Evolutionary conservation across 1,140 invertebrate species (phyloP), one percentile per base, ranked within the genome.

Genomic region (Pseudoatta argentina): DNA sequence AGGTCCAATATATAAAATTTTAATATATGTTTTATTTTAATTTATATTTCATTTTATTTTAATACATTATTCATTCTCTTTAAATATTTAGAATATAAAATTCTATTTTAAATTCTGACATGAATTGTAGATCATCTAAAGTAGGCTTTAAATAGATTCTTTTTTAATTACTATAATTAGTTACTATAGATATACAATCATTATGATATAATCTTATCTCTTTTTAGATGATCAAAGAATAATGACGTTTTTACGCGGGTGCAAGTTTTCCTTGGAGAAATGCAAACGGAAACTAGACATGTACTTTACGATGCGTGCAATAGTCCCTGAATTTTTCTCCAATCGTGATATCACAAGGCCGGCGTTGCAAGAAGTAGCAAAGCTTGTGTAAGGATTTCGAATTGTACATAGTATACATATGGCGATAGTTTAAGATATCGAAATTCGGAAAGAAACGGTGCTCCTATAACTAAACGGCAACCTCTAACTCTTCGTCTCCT

Each of bases 221-320:
- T 90, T 94, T 34, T 91, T 90, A 97, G 97, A 98, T 94, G 97
- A 98, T 87, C 94, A 96, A 79, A 96, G 97, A 92, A 93, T 98
- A 21, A 96, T 97, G 93, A 97, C 97, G 0, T 98, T 98, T 94
- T 93, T 98, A 34, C 96, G 98, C 48, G 97, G 98, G 10, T 98
- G 97, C 93, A 98, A 98, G 95, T 98, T 97, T 92, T 98, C 97
- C 24, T 91, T 98, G 86, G 97, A 98, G 92, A 97, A 97, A 92
- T 97, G 97, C 24, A 98, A 98, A 94, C 96, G 96, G 88, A 98
- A 98, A 94, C 92, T 98, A 64, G 98, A 98, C 93, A 97, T 97
- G 95, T 97, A 97, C 92, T 98, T 98, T 92, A 97, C 98, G 18
- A 98, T 98, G 97, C 95, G 98, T 39, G 96, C 97, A 10, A 97